phyloP scores from a whole-genome alignment of 1,140 invertebrate genomes.

The Drosophila suzukii region DNA sequence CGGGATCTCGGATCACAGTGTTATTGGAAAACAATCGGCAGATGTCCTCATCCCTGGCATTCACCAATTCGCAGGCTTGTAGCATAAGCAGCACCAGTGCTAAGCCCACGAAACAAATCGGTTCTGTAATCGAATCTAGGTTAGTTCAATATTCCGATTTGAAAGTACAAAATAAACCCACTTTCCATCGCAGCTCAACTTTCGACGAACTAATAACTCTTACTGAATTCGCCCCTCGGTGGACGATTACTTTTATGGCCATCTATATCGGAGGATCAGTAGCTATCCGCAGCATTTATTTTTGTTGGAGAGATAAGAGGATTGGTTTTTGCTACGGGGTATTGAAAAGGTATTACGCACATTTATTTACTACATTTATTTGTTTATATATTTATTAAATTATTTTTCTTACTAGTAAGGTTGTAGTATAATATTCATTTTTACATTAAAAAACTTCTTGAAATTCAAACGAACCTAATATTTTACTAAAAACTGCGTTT shows the following conservation, averaged over 20 bases:
- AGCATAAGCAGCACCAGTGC: slow-evolving; percentile 14
- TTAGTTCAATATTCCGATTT: neutral
- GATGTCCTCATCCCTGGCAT: slow-evolving; percentile 42
- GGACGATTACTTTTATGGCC: slow-evolving; percentile 33
- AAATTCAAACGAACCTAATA: too few species aligned
- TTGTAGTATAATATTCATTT: too few species aligned
- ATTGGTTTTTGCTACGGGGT: slow-evolving; percentile 13
- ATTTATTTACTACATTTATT: neutral
- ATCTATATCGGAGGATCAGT: slow-evolving; percentile 33
- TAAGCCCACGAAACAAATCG: neutral
- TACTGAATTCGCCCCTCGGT: neutral
- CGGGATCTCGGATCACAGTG: slow-evolving; percentile 62
- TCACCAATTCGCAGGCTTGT: neutral
- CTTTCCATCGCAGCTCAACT: slow-evolving; percentile 34
- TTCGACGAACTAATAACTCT: slow-evolving; percentile 9
- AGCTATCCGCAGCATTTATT: slow-evolving; percentile 21
- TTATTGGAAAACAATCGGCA: slow-evolving; percentile 58
- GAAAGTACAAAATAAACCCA: neutral
- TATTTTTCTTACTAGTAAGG: too few species aligned
- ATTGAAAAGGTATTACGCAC: neutral
- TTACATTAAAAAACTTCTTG: too few species aligned
- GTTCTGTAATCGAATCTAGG: neutral
- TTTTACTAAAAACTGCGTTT: too few species aligned
- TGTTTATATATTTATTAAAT: too few species aligned
- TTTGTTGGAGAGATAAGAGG: slow-evolving; percentile 29